Conservation (phyloP, 1,140 invertebrate genomes). For the Neodiprion lecontei region DNA sequence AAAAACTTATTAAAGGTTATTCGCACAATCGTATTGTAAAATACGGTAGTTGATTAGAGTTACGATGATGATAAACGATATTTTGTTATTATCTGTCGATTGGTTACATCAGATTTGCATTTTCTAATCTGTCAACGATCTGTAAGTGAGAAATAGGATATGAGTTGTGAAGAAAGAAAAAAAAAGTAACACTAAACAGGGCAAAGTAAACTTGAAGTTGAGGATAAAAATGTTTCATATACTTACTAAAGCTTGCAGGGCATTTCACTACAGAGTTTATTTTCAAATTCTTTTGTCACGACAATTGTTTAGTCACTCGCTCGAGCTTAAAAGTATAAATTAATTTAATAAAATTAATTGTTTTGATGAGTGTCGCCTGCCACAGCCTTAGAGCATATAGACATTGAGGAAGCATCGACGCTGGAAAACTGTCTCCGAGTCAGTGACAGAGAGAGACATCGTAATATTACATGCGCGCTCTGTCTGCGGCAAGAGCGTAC, state of each 20-base stretch:
- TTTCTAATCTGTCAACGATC: not conserved
- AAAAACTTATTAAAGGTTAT: not conserved
- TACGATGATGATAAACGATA: not conserved
- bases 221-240: not conserved
- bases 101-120: not conserved
- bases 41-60: not conserved
- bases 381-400: not conserved
- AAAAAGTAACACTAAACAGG: not conserved
- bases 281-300: not conserved
- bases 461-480: no score
- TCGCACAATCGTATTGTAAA: not conserved
- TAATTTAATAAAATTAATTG: constrained; percentile 1
- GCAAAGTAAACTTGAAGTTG: not conserved
- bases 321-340: not conserved
- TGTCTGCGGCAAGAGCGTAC: no score
- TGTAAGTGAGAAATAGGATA: not conserved
- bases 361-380: constrained; percentile 6
- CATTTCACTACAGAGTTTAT: not conserved
- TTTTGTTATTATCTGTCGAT: not conserved
- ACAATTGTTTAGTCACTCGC: constrained; percentile 5
- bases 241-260: not conserved
- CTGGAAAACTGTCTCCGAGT: no score
- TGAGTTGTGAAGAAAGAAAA: not conserved
- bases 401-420: no score
- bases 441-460: no score